Evolutionary conservation across 2,113 vertebrate species (phyloP).

Genomic region (Ictidomys tridecemlineatus): DNA sequence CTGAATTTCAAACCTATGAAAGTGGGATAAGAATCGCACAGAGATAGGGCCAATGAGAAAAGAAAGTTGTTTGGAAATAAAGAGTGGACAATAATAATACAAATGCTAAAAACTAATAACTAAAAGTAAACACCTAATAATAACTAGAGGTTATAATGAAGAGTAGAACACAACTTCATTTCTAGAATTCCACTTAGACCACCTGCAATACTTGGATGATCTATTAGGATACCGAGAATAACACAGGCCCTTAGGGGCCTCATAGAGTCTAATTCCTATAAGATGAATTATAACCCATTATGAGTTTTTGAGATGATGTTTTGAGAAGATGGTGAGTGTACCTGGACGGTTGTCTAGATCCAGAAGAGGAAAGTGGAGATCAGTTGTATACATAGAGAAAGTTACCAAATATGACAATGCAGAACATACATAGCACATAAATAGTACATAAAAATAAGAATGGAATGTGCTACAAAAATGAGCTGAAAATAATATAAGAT

Average conservation of each 20-base stretch:
- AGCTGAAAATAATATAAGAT: not conserved
- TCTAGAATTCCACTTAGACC: not conserved
- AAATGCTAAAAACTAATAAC: not conserved
- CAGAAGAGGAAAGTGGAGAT: not conserved
- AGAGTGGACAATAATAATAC: not conserved
- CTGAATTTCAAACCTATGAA: not conserved
- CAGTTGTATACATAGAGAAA: not conserved
- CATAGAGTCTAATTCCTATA: not conserved
- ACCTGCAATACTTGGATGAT: not conserved
- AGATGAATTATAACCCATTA: not conserved
- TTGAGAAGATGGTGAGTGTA: not conserved
- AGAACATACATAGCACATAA: not conserved
- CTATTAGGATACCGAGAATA: not conserved
- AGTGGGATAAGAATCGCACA: not conserved
- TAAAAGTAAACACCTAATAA: not conserved
- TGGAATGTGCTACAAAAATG: not conserved
- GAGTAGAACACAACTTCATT: not conserved
- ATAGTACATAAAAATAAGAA: not conserved
- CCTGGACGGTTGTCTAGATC: not conserved
- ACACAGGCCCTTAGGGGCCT: not conserved
- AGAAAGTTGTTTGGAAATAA: not conserved
- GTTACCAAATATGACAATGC: not conserved
- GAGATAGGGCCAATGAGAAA: not conserved
- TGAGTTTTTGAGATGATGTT: not conserved
- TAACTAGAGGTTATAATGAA: not conserved